These are phyloP conservation scores for Athalia rosae DNA, from an alignment of 2,888 invertebrate genomes.

Conservation along the genomic window DNA sequence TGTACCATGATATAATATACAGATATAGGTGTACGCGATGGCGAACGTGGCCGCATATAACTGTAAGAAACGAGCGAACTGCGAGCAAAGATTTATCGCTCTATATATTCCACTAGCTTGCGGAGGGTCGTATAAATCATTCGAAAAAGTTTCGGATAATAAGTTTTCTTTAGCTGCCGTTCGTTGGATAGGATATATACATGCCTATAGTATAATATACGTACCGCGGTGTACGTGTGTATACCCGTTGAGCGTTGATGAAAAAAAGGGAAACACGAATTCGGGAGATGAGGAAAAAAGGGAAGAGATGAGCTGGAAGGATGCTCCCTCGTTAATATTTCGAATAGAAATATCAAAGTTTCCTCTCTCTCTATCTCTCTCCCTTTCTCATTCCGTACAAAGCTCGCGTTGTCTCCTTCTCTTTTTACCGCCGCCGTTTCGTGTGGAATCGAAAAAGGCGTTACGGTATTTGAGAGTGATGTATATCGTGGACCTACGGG, in stretches of 20 bases:
- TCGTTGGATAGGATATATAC: not conserved
- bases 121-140: slow-evolving; percentile 44
- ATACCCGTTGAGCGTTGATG: not conserved
- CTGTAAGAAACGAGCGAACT: slow-evolving; percentile 13
- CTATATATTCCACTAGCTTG: slow-evolving; percentile 40
- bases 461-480: slow-evolving; percentile 24
- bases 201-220: slow-evolving; percentile 15
- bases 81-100: slow-evolving; percentile 35
- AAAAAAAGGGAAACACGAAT: too few relatives aligned
- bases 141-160: slow-evolving; percentile 46
- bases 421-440: too few relatives aligned
- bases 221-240: not conserved
- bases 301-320: slow-evolving; percentile 8
- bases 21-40: not conserved
- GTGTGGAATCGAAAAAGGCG: slow-evolving; percentile 10
- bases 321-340: slow-evolving; percentile 39
- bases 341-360: too few relatives aligned
- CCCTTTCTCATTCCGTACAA: too few relatives aligned
- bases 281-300: too few relatives aligned
- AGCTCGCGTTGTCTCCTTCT: too few relatives aligned
- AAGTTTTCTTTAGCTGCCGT: slow-evolving; percentile 41
- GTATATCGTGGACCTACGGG: too few relatives aligned
- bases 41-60: not conserved
- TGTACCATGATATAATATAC: not conserved
- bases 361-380: too few relatives aligned